Base-by-base conservation (phyloP, 1,140 invertebrate species). In the Goniozus legneri region DNA sequence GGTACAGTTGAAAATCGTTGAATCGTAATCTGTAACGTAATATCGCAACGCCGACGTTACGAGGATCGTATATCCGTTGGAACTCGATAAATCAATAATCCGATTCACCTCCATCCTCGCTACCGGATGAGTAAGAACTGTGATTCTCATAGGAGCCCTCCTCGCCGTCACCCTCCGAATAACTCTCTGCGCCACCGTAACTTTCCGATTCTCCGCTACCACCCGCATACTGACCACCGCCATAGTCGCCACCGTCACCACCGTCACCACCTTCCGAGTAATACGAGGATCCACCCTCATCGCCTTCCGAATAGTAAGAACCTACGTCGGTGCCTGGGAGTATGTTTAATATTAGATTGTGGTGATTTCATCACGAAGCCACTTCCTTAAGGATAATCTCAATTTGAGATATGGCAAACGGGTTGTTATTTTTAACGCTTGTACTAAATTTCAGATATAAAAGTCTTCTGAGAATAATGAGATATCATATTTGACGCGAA, bases 291-390 rank as follows among this genome's bases (percentile, higher is more conserved):
- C 54, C 62, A 24, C 49, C 62, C 2, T 54, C 61, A 2, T 61
- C 57, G 20, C 47, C 60, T 2, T 43, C 50, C 10, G 24, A 27
- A 22, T 74, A 67, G 41, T 67, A 62, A 19, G 54, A 46, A 43
- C 67, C 63, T 7, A 60, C 58, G 35, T 62, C 53, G 13, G 69
- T 71, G 30, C 59, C 71, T 72, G 19, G 18, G 41, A 52, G 14
- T n/a, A n/a, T n/a, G n/a, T n/a, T n/a, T n/a, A n/a, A n/a, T n/a
- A n/a, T n/a, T n/a, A n/a, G n/a, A n/a, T n/a, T n/a, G n/a, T n/a
- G n/a, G n/a, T n/a, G n/a, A n/a, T n/a, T n/a, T n/a, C n/a, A n/a
- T n/a, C n/a, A n/a, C n/a, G n/a, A n/a, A n/a, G n/a, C n/a, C n/a
- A n/a, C n/a, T n/a, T n/a, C n/a, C n/a, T n/a, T n/a, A n/a, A n/a